Base-by-base conservation (phyloP, 2,888 invertebrate species). In the Tenthredo distinguenda region DNA sequence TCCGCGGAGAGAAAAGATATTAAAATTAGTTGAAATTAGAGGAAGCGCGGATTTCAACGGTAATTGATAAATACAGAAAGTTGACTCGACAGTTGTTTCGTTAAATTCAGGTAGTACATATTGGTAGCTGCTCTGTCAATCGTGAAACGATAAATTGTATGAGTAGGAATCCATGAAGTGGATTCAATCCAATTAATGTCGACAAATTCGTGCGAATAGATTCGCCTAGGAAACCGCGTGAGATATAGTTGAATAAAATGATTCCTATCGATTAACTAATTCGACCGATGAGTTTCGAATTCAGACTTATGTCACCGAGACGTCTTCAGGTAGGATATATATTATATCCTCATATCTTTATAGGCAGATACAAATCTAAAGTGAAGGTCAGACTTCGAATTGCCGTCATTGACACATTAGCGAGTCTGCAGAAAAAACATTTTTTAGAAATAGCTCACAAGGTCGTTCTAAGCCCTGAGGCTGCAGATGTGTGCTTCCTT, bases 391-490 rank as follows among this genome's bases (percentile, higher is more conserved):
- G 6, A 37, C 12, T 62, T 0, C 34, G 0, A 62, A 50, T 77
- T 55, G 50, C 55, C 55, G 10, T 31, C 47, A 77, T 55, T 77
- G 31, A 47, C 74, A 76, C 26, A 76, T 76, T 76, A 55, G 50
- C 77, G 5, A 31, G 26, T 50, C 18, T 77, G 26, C 50, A 6
- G n/a, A 77, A 77, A 50, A 50, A 31, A 77, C 10, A 62, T 62
- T 37, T 62, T 58, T 18, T 40, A 81, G 58, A 83, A 68, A 68
- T 47, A 83, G 31, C 68, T 43, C n/a, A 68, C 83, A 83, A 83
- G 83, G 83, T 47, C 83, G 83, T 71, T 65, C n/a, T 15, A 50
- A 83, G 10, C 83, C 68, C 71, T 34, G 71, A 31, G 83, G 68
- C 71, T n/a, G n/a, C 55, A 47, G 9, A 65, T 71, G 26, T 47